These are phyloP conservation scores for Tamandua tetradactyla DNA, from an alignment of 2,797 vertebrate genomes.

Conservation along the genomic window DNA sequence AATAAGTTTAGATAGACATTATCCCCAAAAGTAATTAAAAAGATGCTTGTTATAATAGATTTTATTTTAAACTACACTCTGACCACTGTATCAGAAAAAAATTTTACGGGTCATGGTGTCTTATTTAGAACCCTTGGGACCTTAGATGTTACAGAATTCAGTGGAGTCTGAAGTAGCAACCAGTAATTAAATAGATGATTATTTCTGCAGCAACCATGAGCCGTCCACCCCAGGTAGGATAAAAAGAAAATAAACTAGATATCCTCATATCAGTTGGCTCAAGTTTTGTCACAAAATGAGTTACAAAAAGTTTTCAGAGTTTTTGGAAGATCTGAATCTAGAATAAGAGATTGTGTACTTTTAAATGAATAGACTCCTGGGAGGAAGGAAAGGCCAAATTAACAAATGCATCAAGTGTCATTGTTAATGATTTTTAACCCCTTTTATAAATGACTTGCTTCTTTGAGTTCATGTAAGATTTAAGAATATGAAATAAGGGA, in stretches of 20 bases:
- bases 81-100: not conserved
- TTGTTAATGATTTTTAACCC: not conserved
- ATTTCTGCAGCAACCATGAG: not conserved
- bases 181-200: not conserved
- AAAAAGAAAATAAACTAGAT: not conserved
- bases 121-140: not conserved
- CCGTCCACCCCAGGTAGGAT: not conserved
- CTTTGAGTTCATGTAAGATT: not conserved
- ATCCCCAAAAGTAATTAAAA: slow-evolving; percentile 30
- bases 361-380: not conserved
- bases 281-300: not conserved
- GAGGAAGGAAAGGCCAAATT: not conserved
- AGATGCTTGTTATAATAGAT: not conserved
- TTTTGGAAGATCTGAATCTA: not conserved
- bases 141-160: not conserved
- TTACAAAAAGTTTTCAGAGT: not conserved
- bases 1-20: not conserved
- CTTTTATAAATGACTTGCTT: not conserved
- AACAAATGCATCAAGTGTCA: not conserved
- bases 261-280: not conserved
- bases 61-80: not conserved
- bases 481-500: slow-evolving; percentile 2
- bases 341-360: not conserved
- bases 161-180: not conserved
- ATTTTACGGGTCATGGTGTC: not conserved